Percentiles rank a stretch among this genome's conserved stretches.
These are phyloP conservation scores for Lophotriccus pileatus DNA, from an alignment of 2,797 vertebrate genomes.

Conservation along the genomic window DNA sequence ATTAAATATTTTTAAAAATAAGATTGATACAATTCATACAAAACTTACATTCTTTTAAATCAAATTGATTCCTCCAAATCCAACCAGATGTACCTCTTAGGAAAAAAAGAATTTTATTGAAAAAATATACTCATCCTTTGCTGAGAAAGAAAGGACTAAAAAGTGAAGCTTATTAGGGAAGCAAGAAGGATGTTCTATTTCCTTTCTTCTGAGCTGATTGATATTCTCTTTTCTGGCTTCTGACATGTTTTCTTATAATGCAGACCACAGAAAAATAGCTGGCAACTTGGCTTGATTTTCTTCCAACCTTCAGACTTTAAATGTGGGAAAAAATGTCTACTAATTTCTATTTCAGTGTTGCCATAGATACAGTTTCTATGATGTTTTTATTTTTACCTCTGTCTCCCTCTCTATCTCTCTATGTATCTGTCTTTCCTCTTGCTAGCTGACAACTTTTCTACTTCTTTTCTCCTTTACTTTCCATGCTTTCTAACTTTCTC, in stretches of 20 bases:
- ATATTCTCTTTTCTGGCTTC: neutral
- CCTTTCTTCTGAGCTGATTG: conserved; percentile 1
- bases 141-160: neutral
- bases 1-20: neutral
- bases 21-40: neutral
- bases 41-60: neutral
- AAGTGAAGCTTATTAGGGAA: neutral
- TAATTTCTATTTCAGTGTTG: conserved; percentile 53
- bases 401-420: neutral
- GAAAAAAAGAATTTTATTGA: neutral
- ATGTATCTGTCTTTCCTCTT: neutral
- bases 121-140: neutral
- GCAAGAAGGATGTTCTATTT: neutral
- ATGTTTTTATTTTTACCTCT: conserved; percentile 3
- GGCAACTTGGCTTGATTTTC: conserved; percentile 14
- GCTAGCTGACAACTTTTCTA: neutral
- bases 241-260: conserved; percentile 6
- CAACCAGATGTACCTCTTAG: neutral
- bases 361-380: conserved; percentile 43
- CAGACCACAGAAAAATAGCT: conserved; percentile 25
- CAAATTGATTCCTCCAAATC: neutral
- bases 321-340: conserved; percentile 6
- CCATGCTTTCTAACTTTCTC: neutral
- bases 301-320: conserved; percentile 36
- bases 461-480: neutral